These are phyloP conservation scores for Protodeltote pygarga DNA, from an alignment of 2,888 invertebrate genomes.

Conservation along the genomic window DNA sequence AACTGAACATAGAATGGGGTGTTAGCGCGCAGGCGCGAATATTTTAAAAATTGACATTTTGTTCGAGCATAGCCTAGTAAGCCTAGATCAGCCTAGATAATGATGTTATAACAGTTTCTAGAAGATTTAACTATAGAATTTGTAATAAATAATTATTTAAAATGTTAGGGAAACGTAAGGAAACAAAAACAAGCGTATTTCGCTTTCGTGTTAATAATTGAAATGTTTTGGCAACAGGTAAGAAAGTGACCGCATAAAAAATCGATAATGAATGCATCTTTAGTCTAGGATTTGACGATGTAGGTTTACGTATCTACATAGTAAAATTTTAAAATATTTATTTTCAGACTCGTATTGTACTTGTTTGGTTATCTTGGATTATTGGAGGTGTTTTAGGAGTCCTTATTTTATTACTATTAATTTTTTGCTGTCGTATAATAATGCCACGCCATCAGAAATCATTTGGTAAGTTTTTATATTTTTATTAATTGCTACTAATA, in stretches of 20 bases:
- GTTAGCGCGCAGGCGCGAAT: slow-evolving; percentile 59
- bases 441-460: slow-evolving; percentile 90
- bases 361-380: slow-evolving; percentile 86
- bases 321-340: slow-evolving; percentile 38
- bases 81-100: too few species aligned
- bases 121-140: slow-evolving; percentile 61
- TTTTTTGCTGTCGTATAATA: slow-evolving; percentile 90
- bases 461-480: slow-evolving; percentile 81
- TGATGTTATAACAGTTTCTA: too few species aligned
- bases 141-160: slow-evolving; percentile 59
- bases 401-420: slow-evolving; percentile 88
- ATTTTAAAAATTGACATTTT: slow-evolving; percentile 58
- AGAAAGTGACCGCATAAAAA: slow-evolving; percentile 42
- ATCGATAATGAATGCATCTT: slow-evolving; percentile 63
- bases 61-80: too few species aligned
- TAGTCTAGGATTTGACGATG: too few species aligned
- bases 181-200: slow-evolving; percentile 72
- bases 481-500: neutral
- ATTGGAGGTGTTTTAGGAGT: slow-evolving; percentile 89
- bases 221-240: slow-evolving; percentile 86
- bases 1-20: slow-evolving; percentile 7
- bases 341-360: slow-evolving; percentile 83
- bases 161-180: slow-evolving; percentile 71
- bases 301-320: too few species aligned
- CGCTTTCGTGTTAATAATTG: slow-evolving; percentile 75